Evolutionary conservation across 2,113 vertebrate genomes (phyloP), one percentile per base, ranked within the genome.

Genomic region (Leuciscus idus): DNA sequence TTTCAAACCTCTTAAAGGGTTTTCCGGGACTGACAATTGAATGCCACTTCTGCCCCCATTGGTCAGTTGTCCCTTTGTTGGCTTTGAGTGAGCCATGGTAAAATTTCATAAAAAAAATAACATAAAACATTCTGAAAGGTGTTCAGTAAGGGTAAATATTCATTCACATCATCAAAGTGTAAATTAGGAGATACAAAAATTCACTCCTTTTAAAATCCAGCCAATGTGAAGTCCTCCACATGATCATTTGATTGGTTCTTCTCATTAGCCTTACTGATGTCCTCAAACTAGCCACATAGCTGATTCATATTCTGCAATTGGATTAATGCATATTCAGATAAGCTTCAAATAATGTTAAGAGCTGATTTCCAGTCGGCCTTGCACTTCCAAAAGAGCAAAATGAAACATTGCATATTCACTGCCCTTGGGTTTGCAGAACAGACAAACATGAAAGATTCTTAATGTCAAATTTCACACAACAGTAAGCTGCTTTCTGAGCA

Each of bases 401-500:
- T 91, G 89, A 90, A 88, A 90, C 89, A 87, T 89, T 86, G 82
- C 89, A 91, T 86, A 91, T 89, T 91, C 81, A 84, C 88, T 92
- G 91, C 92, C 91, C 88, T 89, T 92, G 91, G 91, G 91, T 93
- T 90, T 89, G 87, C 39, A 33, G 90, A 88, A 91, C 76, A 30
- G 30, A 89, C 87, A 91, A 90, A 90, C 90, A 91, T 91, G 91
- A 94, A 92, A 92, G 76, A 92, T 90, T 84, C 86, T 88, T 91
- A 92, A 94, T 92, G 91, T 92, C 89, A 92, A 90, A 92, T 94
- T 94, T 94, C 90, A 93, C 92, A 93, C 91, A 90, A 91, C 91
- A 92, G 91, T 92, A 91, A 92, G 90, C 90, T 90, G 89, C 88
- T 91, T 90, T 91, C 84, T 48, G 87, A 91, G 91, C 91, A 50